Base-by-base conservation (phyloP, 2,888 invertebrate species). In the Diplazon laetatorius region DNA sequence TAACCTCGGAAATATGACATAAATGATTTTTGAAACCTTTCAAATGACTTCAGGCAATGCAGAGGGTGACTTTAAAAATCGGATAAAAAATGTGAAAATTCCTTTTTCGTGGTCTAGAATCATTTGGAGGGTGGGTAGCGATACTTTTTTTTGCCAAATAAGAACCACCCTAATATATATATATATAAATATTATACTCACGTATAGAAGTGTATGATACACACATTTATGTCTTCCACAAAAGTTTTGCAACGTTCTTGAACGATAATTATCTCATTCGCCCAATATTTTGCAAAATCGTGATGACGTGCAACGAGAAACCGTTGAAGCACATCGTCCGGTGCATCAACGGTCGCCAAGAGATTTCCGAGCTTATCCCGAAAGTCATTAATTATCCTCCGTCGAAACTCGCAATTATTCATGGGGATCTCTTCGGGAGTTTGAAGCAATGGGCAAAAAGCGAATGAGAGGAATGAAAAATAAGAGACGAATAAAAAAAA, bases 241-340 rank as follows among this genome's bases (percentile, higher is more conserved):
- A 10, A 55, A 14, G 66, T 79, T 79, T 79, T 72, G 79, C 76
- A 79, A 76, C 63, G 76, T 79, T 76, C 71, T 69, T 72, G 63
- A 72, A 48, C 37, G 75, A 75, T 78, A 75, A 78, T 62, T 63
- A 76, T 79, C 79, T 79, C 44, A 63, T 79, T 79, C 79, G 72
- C 79, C 72, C 68, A 63, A 72, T 57, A 68, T 76, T 79, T 79
- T 79, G 76, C 76, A 76, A 76, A 77, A 77, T 72, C 55, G 60
- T 60, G 30, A 16, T 35, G 55, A 55, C 55, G 55, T 16, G 14
- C 25, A n/a, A n/a, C n/a, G n/a, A n/a, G n/a, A 30, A 16, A 25
- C 14, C 55, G 9, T 14, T 14, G 55, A 30, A 30, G 30, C n/a
- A n/a, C n/a, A 55, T 55, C 30, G 55, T 55, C 55, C 30, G 14